Percentiles rank a stretch among this genome's conserved stretches.
Conservation (phyloP, 92 coral and sea anemone species). For the Paragorgia papillata region DNA sequence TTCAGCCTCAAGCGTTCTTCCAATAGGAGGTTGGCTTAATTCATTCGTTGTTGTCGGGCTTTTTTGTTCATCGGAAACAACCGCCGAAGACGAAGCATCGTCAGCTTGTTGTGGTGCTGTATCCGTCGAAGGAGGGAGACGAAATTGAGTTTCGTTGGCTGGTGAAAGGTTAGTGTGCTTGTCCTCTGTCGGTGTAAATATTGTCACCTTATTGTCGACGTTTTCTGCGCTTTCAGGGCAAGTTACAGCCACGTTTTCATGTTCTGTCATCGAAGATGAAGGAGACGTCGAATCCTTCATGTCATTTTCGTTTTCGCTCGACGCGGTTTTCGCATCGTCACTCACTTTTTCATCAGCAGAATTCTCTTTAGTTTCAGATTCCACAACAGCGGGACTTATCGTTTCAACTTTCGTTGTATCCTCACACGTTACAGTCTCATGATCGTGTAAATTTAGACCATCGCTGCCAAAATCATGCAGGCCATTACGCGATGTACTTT, state of each 20-base stretch:
- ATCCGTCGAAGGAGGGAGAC: not conserved
- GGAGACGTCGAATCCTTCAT: not conserved
- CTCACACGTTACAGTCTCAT: not conserved
- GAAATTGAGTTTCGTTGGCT: not conserved
- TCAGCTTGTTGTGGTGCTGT: not conserved
- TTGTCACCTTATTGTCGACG: constrained; percentile 10
- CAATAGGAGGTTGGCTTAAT: not conserved
- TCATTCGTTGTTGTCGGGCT: not conserved
- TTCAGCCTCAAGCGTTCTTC: not conserved
- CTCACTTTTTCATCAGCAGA: not conserved
- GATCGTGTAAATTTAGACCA: not conserved
- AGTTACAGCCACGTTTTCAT: not conserved
- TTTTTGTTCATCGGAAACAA: not conserved
- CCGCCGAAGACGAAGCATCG: not conserved
- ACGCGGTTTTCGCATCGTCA: not conserved
- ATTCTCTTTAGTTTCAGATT: not conserved
- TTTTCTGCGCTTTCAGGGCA: not conserved
- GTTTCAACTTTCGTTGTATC: not conserved
- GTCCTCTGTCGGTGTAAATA: constrained; percentile 23
- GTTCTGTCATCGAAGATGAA: not conserved
- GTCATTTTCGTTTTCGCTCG: not conserved
- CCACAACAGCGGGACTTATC: not conserved
- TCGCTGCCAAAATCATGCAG: not conserved
- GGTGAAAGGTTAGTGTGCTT: not conserved
- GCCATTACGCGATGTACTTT: not conserved